Evolutionary conservation across 2,888 invertebrate species (phyloP), one percentile per base, ranked within the genome.

Genomic region (Lapara coniferarum): DNA sequence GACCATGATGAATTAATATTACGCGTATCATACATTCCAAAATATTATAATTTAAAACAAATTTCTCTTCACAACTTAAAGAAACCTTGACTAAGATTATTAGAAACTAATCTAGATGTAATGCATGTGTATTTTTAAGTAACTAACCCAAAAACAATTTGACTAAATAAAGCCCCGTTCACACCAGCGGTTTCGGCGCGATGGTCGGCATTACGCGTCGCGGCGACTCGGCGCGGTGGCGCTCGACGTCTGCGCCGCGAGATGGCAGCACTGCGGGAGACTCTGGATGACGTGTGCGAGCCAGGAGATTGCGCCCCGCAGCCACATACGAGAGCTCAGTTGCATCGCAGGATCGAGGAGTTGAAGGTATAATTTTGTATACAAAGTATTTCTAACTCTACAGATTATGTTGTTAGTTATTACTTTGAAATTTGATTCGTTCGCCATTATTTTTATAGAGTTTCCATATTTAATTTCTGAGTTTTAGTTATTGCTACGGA

Each of bases 281-380:
- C 94, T 67, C 92, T 96, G 76, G 93, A 95, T 71, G 94, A 95
- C 70, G 89, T 95, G 77, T 95, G 95, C 84, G 94, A 95, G 80
- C 95, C 95, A 83, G 87, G 95, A 79, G 85, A 95, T 94, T 90
- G 94, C 90, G 87, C 95, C 81, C 95, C 83, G 74, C 95, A 92
- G 85, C 95, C 86, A 81, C 95, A 88, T 81, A 94, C 87, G 75
- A 93, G 84, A 78, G 94, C 90, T 8, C 93, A 93, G 78, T 78
- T 93, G 57, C 89, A 92, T 70, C 86, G 92, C 66, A 87, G 93
- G 68, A 93, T 93, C 73, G 93, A 93, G 70, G 93, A 93, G 75
- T 80, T 93, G 10, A 93, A 93, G 90, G 93, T 92, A 77, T 53
- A 46, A 69, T 16, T 16, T 16, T 8, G 53, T 2, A 0, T 37